Conservation (phyloP, 2,797 vertebrate genomes). For the Crocidura indochinensis region DNA sequence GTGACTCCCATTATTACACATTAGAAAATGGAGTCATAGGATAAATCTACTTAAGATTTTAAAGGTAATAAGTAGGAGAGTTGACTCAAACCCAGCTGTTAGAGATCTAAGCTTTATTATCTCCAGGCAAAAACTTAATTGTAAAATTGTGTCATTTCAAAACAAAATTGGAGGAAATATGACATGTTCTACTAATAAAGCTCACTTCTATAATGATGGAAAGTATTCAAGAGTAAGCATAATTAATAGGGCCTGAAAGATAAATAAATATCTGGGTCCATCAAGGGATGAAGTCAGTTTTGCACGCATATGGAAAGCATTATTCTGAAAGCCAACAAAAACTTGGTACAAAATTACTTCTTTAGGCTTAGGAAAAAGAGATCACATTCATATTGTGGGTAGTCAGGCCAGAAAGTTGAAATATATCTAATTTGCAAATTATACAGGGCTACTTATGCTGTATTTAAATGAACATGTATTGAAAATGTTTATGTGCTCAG, state of each 20-base stretch:
- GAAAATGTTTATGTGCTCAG: background rate
- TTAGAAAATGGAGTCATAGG: background rate
- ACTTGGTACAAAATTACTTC: slow-evolving; percentile 33
- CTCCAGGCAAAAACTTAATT: background rate
- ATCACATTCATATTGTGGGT: background rate
- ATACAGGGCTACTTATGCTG: background rate
- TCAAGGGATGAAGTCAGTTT: background rate
- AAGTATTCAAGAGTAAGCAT: background rate
- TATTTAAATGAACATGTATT: slow-evolving; percentile 29
- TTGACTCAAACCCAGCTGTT: background rate
- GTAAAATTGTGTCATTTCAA: slow-evolving; percentile 1
- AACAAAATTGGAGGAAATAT: background rate
- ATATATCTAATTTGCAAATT: background rate
- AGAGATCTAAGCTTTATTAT: background rate
- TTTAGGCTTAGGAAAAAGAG: slow-evolving; percentile 35
- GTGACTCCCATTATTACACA: background rate
- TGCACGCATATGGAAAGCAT: background rate
- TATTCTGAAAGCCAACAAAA: slow-evolving; percentile 27
- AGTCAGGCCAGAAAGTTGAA: slow-evolving; percentile 25
- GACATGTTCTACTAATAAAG: background rate
- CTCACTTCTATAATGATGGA: background rate
- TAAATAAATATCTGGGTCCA: background rate
- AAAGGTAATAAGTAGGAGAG: background rate
- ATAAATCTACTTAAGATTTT: background rate
- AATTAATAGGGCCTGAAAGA: background rate